phyloP scores from a whole-genome alignment of 2,888 invertebrate species.

The Scaptomyza flava region DNA sequence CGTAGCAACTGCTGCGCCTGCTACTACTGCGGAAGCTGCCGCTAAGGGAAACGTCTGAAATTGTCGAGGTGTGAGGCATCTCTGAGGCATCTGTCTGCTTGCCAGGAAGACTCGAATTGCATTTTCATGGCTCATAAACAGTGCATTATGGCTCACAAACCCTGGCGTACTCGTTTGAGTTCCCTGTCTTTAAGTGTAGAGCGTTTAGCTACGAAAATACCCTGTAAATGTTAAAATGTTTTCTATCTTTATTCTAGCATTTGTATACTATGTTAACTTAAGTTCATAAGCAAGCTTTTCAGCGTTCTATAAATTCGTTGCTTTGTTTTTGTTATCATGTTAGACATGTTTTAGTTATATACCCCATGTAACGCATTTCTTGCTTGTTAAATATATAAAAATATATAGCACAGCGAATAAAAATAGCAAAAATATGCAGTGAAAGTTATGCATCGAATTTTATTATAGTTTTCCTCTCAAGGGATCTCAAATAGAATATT shows the following conservation, averaged over 20 bases:
- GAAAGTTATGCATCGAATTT: constrained; percentile 31
- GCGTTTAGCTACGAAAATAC: constrained; percentile 1
- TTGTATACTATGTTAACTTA: too few species aligned
- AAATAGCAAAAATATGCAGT: constrained; percentile 50
- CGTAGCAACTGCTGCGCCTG: constrained; percentile 13
- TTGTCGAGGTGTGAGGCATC: constrained; percentile 41
- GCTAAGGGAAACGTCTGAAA: constrained; percentile 62
- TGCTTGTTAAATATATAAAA: constrained; percentile 3
- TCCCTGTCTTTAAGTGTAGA: constrained; percentile 6
- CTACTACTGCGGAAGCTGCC: constrained; percentile 61
- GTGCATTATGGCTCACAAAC: constrained; percentile 46
- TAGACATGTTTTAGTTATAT: not conserved
- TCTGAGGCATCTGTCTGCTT: constrained; percentile 20
- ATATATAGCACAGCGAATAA: constrained; percentile 24
- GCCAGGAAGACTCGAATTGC: constrained; percentile 55
- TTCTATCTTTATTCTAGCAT: too few species aligned
- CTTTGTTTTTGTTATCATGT: too few species aligned
- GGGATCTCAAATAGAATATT: constrained; percentile 34
- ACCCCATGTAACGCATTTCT: not conserved
- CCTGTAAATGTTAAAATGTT: constrained; percentile 1
- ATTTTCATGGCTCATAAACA: constrained; percentile 79
- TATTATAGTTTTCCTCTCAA: constrained; percentile 7
- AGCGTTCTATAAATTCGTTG: too few species aligned
- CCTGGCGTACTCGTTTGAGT: constrained; percentile 10
- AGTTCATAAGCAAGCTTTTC: constrained; percentile 3